These are phyloP conservation scores for Chelmon rostratus DNA, from an alignment of 2,797 vertebrate genomes.

Conservation along the genomic window DNA sequence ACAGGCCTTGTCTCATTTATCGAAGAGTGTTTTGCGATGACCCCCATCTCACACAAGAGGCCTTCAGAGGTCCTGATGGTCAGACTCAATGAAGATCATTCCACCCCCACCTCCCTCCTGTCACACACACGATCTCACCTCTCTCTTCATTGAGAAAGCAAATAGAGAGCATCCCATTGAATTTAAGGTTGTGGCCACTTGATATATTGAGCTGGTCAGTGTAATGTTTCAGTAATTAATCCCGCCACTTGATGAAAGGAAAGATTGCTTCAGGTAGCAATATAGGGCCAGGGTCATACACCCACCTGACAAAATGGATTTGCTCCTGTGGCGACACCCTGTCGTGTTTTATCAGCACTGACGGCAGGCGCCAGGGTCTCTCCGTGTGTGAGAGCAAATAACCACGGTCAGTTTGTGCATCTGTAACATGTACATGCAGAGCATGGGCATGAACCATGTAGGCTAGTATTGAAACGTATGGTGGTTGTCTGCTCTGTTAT, in stretches of 20 bases:
- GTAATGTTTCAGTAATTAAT: conserved; percentile 65
- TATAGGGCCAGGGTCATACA: conserved; percentile 26
- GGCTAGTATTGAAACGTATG: conserved; percentile 16
- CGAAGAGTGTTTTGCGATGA: conserved; percentile 34
- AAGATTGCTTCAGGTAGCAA: conserved; percentile 55
- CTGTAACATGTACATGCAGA: conserved; percentile 5
- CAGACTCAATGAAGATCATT: conserved; percentile 24
- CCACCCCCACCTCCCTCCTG: not conserved
- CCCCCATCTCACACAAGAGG: conserved; percentile 30
- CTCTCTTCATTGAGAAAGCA: not conserved
- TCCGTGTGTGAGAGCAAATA: conserved; percentile 27
- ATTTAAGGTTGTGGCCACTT: conserved; percentile 8
- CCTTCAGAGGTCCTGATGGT: conserved; percentile 7
- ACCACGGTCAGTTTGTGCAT: conserved; percentile 7
- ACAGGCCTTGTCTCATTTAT: conserved; percentile 47
- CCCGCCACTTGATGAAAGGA: conserved; percentile 41
- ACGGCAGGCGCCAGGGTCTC: conserved; percentile 1
- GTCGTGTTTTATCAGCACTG: conserved; percentile 50
- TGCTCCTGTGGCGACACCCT: conserved; percentile 22
- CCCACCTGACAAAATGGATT: conserved; percentile 48
- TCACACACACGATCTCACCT: not conserved
- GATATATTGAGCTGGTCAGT: conserved; percentile 46
- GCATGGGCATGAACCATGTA: not conserved
- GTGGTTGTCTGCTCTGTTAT: conserved; percentile 15
- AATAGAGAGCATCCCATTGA: conserved; percentile 7